Percentiles rank a stretch among this genome's conserved stretches.
Conservation (phyloP, 2,113 vertebrate genomes). For the Podarcis cretensis region DNA sequence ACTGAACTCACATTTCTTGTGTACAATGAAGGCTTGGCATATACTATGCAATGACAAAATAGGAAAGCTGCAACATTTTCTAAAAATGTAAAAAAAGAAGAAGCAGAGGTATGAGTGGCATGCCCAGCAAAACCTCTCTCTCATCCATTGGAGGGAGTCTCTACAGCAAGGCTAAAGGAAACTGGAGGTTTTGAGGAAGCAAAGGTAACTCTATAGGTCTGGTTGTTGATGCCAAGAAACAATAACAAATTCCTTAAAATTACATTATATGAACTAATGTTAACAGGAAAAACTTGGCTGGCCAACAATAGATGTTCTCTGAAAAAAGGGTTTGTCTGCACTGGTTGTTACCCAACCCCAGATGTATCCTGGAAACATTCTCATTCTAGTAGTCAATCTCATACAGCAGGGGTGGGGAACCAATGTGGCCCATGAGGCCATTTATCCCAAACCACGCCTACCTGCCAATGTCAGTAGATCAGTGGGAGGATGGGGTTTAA, state of each 20-base stretch:
- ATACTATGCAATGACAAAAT: not conserved
- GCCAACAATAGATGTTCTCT: slow-evolving; percentile 14
- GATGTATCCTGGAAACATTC: not conserved
- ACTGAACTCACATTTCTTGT: not conserved
- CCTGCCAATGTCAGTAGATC: no score
- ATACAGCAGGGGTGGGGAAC: no score
- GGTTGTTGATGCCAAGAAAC: not conserved
- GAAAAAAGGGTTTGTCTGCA: slow-evolving; percentile 13
- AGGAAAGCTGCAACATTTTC: not conserved
- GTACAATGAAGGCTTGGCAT: not conserved
- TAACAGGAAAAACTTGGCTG: slow-evolving; percentile 37
- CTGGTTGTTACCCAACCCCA: not conserved
- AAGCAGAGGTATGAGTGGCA: not conserved
- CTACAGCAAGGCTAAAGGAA: not conserved
- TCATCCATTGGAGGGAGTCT: not conserved
- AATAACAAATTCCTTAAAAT: slow-evolving; percentile 40
- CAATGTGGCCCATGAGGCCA: no score
- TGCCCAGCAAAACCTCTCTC: not conserved
- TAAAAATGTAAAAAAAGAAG: not conserved
- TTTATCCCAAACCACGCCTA: no score
- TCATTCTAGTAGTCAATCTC: no score
- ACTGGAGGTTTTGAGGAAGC: slow-evolving; percentile 19
- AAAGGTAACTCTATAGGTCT: slow-evolving; percentile 32
- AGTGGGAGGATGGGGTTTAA: no score
- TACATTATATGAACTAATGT: slow-evolving; percentile 15